A percentile compares a stretch with the other conserved stretches of the same genome.
phyloP scores from a whole-genome alignment of 2,113 vertebrate species.

The Notechis scutatus region DNA sequence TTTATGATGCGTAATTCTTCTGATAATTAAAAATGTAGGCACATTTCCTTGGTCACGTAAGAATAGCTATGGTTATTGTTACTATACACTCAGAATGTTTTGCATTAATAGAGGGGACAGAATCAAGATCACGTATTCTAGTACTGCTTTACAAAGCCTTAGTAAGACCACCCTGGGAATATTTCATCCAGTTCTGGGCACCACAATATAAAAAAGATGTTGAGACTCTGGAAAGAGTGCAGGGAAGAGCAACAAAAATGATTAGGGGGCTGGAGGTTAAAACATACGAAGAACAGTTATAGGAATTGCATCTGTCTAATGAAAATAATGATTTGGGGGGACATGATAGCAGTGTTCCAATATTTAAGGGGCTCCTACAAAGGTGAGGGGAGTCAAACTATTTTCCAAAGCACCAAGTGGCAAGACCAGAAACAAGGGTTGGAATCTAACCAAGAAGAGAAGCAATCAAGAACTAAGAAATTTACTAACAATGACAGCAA shows the following conservation, averaged over 20 bases:
- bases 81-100: neutral
- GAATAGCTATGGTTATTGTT: neutral
- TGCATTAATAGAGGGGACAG: neutral
- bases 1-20: neutral
- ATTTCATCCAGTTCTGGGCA: neutral
- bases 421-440: too few relatives aligned
- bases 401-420: too few relatives aligned
- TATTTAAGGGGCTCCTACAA: too few relatives aligned
- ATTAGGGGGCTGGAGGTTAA: neutral
- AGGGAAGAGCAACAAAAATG: too few relatives aligned
- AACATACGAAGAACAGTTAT: neutral
- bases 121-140: neutral
- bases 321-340: too few relatives aligned
- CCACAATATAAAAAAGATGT: neutral
- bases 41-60: neutral
- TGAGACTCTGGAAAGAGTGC: too few relatives aligned
- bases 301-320: too few relatives aligned
- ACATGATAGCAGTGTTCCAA: too few relatives aligned
- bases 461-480: too few relatives aligned
- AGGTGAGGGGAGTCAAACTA: too few relatives aligned
- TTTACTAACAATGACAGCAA: too few relatives aligned
- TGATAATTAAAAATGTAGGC: neutral
- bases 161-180: neutral
- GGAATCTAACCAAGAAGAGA: too few relatives aligned
- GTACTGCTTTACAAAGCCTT: neutral